Evolutionary conservation across 2,113 vertebrate genomes (phyloP).

Genomic region (Megalops atlanticus): DNA sequence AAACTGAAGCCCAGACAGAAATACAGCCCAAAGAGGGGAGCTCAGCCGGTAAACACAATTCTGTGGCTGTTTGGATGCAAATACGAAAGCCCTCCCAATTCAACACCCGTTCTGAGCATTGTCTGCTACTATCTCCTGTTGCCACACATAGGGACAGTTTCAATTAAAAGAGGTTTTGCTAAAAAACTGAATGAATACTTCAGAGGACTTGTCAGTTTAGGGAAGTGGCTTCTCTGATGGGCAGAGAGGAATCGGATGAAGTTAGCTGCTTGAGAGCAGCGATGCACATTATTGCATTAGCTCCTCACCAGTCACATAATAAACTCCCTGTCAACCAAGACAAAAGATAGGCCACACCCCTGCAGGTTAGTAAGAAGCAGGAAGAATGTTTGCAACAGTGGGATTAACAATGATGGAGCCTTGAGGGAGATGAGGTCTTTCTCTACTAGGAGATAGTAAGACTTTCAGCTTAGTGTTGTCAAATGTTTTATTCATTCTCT

Average conservation of each 20-base stretch:
- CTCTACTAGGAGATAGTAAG: conserved; percentile 76
- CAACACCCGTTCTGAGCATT: not conserved
- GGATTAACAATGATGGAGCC: conserved; percentile 69
- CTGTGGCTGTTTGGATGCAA: conserved; percentile 24
- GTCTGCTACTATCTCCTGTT: conserved; percentile 10
- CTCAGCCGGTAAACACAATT: not conserved
- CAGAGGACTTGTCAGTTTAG: conserved; percentile 65
- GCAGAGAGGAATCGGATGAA: conserved; percentile 29
- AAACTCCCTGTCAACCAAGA: conserved; percentile 65
- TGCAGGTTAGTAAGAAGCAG: conserved; percentile 58
- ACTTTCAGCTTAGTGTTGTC: conserved; percentile 77
- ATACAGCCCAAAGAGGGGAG: conserved; percentile 14
- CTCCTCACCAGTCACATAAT: conserved; percentile 63
- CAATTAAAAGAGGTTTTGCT: conserved; percentile 69
- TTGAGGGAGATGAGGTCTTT: conserved; percentile 65
- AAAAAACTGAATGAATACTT: conserved; percentile 71
- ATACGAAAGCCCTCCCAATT: conserved; percentile 17
- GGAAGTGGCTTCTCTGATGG: conserved; percentile 53
- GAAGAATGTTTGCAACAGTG: conserved; percentile 62
- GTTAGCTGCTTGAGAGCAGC: conserved; percentile 48
- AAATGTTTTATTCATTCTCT: conserved; percentile 86
- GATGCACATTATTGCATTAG: conserved; percentile 69
- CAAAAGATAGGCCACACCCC: conserved; percentile 65
- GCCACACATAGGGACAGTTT: conserved; percentile 62
- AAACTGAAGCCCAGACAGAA: conserved; percentile 10